phyloP scores from a whole-genome alignment of 2,113 vertebrate species.

The Channa argus region DNA sequence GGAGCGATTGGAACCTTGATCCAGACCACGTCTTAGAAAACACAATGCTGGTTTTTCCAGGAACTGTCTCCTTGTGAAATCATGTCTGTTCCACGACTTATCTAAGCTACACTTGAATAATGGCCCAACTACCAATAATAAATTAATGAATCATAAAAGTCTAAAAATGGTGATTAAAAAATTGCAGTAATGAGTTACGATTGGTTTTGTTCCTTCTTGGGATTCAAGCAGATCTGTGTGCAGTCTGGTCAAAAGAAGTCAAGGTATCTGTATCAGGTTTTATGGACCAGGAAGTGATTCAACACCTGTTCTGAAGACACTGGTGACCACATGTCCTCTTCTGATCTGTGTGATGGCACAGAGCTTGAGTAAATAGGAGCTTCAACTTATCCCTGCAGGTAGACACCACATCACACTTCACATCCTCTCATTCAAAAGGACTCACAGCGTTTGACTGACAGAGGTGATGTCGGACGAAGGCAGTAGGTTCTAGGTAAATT shows the following conservation, averaged over 20 bases:
- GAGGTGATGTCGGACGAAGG: conserved; percentile 2
- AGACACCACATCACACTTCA: conserved; percentile 9
- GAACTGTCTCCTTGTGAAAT: not conserved
- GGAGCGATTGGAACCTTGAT: not conserved
- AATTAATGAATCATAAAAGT: too few relatives aligned
- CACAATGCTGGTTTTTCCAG: not conserved
- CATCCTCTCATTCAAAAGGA: not conserved
- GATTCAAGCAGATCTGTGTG: not conserved
- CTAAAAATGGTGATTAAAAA: not conserved
- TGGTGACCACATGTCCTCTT: not conserved
- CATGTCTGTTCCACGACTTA: not conserved
- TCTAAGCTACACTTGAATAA: too few relatives aligned
- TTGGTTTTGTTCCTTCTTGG: not conserved
- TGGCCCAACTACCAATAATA: too few relatives aligned
- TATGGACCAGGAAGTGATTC: too few relatives aligned
- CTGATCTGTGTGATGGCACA: not conserved
- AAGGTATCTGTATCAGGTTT: too few relatives aligned
- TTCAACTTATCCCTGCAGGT: not conserved
- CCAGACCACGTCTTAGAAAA: conserved; percentile 26
- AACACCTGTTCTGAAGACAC: not conserved
- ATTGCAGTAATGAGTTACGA: not conserved
- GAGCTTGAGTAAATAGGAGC: not conserved
- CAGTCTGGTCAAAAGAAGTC: too few relatives aligned
- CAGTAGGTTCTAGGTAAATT: conserved; percentile 9
- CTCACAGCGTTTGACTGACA: not conserved